Evolutionary conservation across 2,888 invertebrate species (phyloP).

Genomic region (Agrotis puta): DNA sequence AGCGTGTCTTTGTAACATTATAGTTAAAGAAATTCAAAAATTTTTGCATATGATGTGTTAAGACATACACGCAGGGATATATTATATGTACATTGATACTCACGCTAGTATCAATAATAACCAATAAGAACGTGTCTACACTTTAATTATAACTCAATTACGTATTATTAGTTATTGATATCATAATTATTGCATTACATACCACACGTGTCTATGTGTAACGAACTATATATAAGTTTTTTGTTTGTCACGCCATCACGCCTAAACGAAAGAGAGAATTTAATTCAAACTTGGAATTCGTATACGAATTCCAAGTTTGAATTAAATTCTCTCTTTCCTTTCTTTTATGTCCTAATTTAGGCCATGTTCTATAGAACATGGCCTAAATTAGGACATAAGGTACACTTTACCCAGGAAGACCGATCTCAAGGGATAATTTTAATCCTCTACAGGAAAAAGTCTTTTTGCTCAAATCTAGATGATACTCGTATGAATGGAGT

Average conservation of each 20-base stretch:
- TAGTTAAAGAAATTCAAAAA: background rate
- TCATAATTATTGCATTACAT: constrained; percentile 45
- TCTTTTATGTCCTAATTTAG: too few species aligned
- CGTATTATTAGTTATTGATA: constrained; percentile 41
- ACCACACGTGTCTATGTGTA: background rate
- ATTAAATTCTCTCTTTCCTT: too few species aligned
- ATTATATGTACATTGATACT: too few species aligned
- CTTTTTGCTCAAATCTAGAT: too few species aligned
- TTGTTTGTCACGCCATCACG: background rate
- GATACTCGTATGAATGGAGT: too few species aligned
- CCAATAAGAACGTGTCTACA: constrained; percentile 30
- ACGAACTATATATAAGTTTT: background rate
- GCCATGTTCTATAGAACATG: too few species aligned
- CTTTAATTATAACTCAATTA: constrained; percentile 45
- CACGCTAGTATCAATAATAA: constrained; percentile 14
- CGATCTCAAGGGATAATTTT: background rate
- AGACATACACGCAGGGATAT: too few species aligned
- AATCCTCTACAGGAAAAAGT: background rate
- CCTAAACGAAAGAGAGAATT: background rate
- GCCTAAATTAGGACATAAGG: background rate
- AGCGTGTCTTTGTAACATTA: background rate
- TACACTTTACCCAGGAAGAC: background rate
- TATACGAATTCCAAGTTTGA: too few species aligned
- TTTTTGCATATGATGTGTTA: background rate
- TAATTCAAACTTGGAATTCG: background rate